Percentiles rank a stretch among this genome's conserved stretches.
These are phyloP conservation scores for Aeoliscus strigatus DNA, from an alignment of 2,797 vertebrate species.

Conservation along the genomic window DNA sequence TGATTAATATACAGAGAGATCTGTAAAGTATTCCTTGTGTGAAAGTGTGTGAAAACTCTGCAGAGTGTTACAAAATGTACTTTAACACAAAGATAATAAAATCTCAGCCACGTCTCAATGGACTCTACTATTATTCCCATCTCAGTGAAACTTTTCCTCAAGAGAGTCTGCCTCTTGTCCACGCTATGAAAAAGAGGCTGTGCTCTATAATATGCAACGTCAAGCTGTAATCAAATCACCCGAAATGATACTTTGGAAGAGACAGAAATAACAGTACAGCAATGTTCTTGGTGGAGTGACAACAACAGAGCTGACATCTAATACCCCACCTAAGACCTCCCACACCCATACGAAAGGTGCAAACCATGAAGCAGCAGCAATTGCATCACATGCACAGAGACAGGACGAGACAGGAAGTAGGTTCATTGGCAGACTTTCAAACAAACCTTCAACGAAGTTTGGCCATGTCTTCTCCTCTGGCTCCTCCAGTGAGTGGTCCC, in stretches of 20 bases:
- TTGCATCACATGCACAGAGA: conserved; percentile 46
- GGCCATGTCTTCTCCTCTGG: conserved; percentile 75
- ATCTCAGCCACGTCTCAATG: conserved; percentile 42
- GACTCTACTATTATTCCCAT: too few relatives aligned
- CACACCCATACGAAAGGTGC: conserved; percentile 53
- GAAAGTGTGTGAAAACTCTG: conserved; percentile 10
- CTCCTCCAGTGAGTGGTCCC: conserved; percentile 75
- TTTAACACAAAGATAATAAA: conserved; percentile 48
- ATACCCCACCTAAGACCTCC: conserved; percentile 52
- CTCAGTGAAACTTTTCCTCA: conserved; percentile 36
- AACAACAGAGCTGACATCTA: conserved; percentile 15
- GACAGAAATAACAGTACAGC: conserved; percentile 10
- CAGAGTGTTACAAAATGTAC: conserved; percentile 25
- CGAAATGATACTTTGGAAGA: conserved; percentile 32
- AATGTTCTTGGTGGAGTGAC: neutral
- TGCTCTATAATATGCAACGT: conserved; percentile 16
- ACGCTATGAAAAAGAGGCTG: conserved; percentile 20
- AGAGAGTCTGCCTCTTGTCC: conserved; percentile 27
- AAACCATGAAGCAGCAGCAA: conserved; percentile 20
- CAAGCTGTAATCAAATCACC: conserved; percentile 31
- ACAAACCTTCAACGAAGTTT: conserved; percentile 78
- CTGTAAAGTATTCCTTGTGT: conserved; percentile 2
- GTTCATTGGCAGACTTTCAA: conserved; percentile 17
- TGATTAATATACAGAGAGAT: too few relatives aligned
- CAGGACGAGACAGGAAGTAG: conserved; percentile 42